Base-by-base conservation (phyloP, 1,140 invertebrate genomes). In the Neodiprion pinetum region DNA sequence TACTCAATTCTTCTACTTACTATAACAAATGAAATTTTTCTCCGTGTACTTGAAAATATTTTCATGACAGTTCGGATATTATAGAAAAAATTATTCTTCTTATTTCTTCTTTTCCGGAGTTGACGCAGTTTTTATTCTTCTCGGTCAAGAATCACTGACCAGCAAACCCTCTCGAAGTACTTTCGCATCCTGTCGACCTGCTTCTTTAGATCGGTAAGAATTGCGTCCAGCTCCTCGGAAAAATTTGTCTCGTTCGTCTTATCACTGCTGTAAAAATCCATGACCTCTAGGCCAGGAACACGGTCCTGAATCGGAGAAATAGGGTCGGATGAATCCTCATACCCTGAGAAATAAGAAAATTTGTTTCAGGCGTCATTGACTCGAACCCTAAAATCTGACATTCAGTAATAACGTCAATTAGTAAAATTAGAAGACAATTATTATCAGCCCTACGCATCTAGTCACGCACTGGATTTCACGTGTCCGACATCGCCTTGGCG, bases 121-220 rank as follows among this genome's bases (percentile, higher is more conserved):
- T 61, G 53, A 61, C 9, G 53, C n/a, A 61, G 8, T 61, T 61
- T 61, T 61, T 61, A 14, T 12, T 61, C n/a, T 61, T 61, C 53
- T 61, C 4, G n/a, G n/a, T 5, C 11, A 61, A 61, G n/a, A 61
- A 1, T 61, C n/a, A 61, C 53, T 67, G 48, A 82, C 81, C 77
- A 78, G 75, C 81, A 82, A 12, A 81, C 67, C 53, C 71, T 78
- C 9, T 78, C 72, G 17, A 79, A 76, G 66, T 76, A 70, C 11
- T 73, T 72, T 47, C 74, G 76, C 68, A 81, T 75, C 7, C 73
- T 68, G 11, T 21, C 14, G 8, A 80, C 3, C 17, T 78, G 75
- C 21, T 71, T 75, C 23, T 80, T 74, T 0, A 79, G 65, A 7
- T 77, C 65, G 8, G 71, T 17, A 5, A 81, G 10, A 21, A 74